Percentiles rank a stretch among this genome's conserved stretches.
phyloP scores from a whole-genome alignment of 2,797 vertebrate species.

The Phylloscopus collybita region DNA sequence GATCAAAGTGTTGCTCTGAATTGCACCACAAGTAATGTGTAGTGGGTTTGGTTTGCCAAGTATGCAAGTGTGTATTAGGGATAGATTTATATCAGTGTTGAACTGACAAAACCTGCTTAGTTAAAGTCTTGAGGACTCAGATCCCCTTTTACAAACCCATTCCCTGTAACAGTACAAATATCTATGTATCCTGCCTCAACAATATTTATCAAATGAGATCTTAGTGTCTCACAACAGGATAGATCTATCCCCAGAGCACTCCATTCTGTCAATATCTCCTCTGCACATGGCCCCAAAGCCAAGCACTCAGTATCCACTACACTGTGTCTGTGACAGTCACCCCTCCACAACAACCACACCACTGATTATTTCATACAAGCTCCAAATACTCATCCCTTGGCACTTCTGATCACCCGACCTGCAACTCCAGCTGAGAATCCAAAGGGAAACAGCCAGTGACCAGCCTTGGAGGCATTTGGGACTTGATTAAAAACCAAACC shows the following conservation, averaged over 20 bases:
- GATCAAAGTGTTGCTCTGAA: slow-evolving; percentile 20
- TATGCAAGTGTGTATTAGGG: not conserved
- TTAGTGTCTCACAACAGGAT: not conserved
- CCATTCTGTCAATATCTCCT: not conserved
- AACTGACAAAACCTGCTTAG: not conserved
- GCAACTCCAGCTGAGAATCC: not conserved
- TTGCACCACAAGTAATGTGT: not conserved
- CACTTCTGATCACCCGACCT: not conserved
- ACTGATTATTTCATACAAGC: not conserved
- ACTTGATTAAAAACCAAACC: not conserved
- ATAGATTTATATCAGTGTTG: not conserved
- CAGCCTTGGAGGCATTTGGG: not conserved
- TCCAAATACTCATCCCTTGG: not conserved
- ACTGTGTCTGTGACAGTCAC: not conserved
- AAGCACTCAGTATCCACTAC: not conserved
- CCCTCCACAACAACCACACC: not conserved
- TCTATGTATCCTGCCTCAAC: not conserved
- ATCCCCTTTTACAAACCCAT: not conserved
- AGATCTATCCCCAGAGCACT: not conserved
- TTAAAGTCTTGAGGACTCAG: not conserved
- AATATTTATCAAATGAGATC: not conserved
- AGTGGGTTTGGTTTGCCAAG: not conserved
- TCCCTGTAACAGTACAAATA: not conserved
- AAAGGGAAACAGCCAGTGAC: not conserved
- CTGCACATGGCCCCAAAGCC: not conserved